Base-by-base conservation (phyloP, 2,888 invertebrate species). In the Luperina testacea region DNA sequence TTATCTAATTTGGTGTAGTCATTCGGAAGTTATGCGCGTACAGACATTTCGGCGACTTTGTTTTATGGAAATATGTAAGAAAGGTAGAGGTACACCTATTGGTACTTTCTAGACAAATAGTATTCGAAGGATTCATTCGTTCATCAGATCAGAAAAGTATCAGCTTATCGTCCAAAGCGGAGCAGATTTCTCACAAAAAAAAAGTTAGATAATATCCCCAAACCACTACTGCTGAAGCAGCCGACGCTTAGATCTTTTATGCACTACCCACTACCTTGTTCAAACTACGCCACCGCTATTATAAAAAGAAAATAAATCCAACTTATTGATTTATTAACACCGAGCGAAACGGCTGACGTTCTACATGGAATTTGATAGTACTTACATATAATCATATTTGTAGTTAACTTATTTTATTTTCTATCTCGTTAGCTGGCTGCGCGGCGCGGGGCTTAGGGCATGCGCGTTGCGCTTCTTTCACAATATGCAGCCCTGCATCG, bases 391-490 rank as follows among this genome's bases (percentile, higher is more conserved):
- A 59, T 27, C 59, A 27, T 59, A 11, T 27, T 13, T 20, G 7
- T 53, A 53, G 51, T 53, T 53, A 27, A 27, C 61, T 61, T 61
- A 15, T n/a, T 27, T 32, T 32, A 27, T 63, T 63, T 63, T 32
- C 63, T 13, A n/a, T 13, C 59, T n/a, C n/a, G 59, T 15, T 9
- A 13, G 15, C 20, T 42, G 64, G 65, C 15, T 64, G 42, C 42
- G 45, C 48, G 45, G 45, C 8, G 38, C 15, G 24, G 45, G 8
- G n/a, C 0, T 20, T 27, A 27, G 42, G 72, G 74, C 72, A 57
- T 75, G 74, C 74, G 74, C 24, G 38, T 13, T 15, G 51, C 11
- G 63, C 45, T 48, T n/a, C 67, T 38, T 65, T 32, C 32, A 63
- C 27, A 27, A n/a, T 27, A 32, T 32, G 27, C 27, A 27, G 3